Evolutionary conservation across 2,888 invertebrate species (phyloP), one percentile per base, ranked within the genome.

Genomic region (Aphodius granarius): DNA sequence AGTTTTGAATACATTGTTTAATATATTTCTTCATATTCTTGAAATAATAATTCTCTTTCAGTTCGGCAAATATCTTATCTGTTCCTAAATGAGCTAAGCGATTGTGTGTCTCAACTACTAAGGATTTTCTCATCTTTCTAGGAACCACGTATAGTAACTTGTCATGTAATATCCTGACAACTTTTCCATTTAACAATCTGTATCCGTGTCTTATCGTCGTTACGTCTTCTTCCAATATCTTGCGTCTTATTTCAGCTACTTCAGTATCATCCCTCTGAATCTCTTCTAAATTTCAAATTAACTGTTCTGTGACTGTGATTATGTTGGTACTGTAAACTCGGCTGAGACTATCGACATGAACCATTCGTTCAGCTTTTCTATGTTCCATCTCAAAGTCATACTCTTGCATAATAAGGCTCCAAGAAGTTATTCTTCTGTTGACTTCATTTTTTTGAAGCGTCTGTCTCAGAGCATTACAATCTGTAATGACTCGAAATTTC

Each of bases 341-440:
- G 5, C 80, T 76, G 4, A 81, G 62, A 0, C 78, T 75, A 74
- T 80, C 80, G 13, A 78, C 82, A 78, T 83, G 82, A 15, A 16
- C 23, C 72, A 72, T 72, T 23, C 72, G 72, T 0, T 76, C 71
- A 0, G 80, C 82, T 0, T 79, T 77, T 43, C 81, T 72, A 71
- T 82, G 80, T 21, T 78, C 73, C 0, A 83, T 76, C 1, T 72
- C 62, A 22, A 23, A 43, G 19, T 73, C 72, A 0, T 76, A 70
- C 0, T 80, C 82, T 1, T 79, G 84, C 82, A 78, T 83, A 68
- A 64, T 80, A 81, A 82, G 21, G 73, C 81, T 80, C 82, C 83
- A 82, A 21, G 82, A 73, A n/a, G 78, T 80, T 4, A 82, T 77
- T 66, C 82, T 65, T 0, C 82, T 81, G 2, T 13, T 19, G 6